Percentiles rank a stretch among this genome's conserved stretches.
These are phyloP conservation scores for Clamator glandarius DNA, from an alignment of 2,797 vertebrate species.

Conservation along the genomic window DNA sequence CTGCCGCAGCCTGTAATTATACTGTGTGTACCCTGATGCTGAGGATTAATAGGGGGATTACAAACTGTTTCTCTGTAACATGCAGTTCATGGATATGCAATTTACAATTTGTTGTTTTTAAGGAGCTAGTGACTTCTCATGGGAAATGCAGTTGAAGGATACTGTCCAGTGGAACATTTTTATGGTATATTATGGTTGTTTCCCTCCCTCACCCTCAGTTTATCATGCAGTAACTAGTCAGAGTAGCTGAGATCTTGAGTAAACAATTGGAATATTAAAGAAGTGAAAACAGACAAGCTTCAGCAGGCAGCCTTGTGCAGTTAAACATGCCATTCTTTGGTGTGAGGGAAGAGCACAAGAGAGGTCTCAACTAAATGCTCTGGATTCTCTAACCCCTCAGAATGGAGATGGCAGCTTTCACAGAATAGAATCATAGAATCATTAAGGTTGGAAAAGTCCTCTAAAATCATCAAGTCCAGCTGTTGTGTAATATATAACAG, in stretches of 20 bases:
- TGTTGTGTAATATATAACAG: background rate
- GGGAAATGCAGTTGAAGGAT: background rate
- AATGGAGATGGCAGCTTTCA: background rate
- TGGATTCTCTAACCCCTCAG: background rate
- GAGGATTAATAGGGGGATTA: slow-evolving; percentile 58
- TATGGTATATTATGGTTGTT: background rate
- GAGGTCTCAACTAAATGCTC: background rate
- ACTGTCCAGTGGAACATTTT: background rate
- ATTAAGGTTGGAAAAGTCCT: too few species aligned
- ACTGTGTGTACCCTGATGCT: slow-evolving; percentile 26
- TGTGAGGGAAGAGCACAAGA: background rate
- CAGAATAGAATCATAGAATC: background rate
- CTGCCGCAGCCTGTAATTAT: slow-evolving; percentile 28
- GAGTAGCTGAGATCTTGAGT: background rate
- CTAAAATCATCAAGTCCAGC: too few species aligned
- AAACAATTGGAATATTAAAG: background rate
- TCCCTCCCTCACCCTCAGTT: background rate
- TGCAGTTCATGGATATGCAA: background rate
- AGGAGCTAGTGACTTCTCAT: background rate
- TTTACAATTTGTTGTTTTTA: slow-evolving; percentile 15
- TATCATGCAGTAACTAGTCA: background rate
- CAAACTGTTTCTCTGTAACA: background rate
- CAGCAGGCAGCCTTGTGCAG: background rate
- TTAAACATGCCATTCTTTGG: background rate
- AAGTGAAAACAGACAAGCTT: background rate